phyloP scores from a whole-genome alignment of 2,797 vertebrate species.

The Varecia variegata region DNA sequence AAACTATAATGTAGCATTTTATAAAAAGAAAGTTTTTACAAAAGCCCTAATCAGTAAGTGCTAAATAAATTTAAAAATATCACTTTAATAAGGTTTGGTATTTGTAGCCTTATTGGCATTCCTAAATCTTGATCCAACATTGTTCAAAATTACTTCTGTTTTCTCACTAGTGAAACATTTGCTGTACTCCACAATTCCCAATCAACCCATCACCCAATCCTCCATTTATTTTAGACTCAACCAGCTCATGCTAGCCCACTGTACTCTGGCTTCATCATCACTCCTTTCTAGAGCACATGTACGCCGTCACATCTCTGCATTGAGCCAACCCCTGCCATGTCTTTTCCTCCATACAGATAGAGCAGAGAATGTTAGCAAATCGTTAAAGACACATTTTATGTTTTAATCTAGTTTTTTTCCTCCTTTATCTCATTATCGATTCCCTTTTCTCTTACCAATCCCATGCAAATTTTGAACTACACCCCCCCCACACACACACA shows the following conservation, averaged over 20 bases:
- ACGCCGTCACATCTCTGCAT: not conserved
- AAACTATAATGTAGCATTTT: not conserved
- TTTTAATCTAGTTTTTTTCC: not conserved
- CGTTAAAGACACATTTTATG: not conserved
- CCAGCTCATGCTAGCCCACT: not conserved
- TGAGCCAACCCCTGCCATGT: not conserved
- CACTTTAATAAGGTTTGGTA: not conserved
- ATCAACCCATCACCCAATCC: too few relatives aligned
- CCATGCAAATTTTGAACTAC: not conserved
- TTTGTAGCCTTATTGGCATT: not conserved
- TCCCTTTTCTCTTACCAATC: not conserved
- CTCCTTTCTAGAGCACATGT: not conserved
- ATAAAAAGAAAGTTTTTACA: not conserved
- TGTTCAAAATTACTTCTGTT: not conserved
- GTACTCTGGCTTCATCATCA: not conserved
- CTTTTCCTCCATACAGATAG: not conserved
- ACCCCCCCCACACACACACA: not conserved
- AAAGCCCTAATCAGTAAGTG: not conserved
- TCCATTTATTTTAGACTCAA: not conserved
- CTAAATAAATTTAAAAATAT: not conserved
- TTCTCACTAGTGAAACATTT: not conserved
- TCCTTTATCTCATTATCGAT: not conserved
- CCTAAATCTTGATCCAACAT: not conserved
- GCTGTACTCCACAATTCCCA: not conserved
- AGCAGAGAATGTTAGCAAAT: not conserved